Evolutionary conservation across 2,113 vertebrate species (phyloP).

Genomic region (Danio rerio): GRCz12tu NC_133188.1:30310001-30310500

Average conservation of each 20-base stretch:
- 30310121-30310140: conserved; percentile 48
- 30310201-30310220: conserved; percentile 29
- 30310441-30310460: too few species aligned
- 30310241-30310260: not conserved
- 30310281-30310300: not conserved
- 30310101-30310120: conserved; percentile 55
- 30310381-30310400: not conserved
- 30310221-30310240: not conserved
- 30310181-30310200: conserved; percentile 27
- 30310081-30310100: conserved; percentile 55
- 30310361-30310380: not conserved
- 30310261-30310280: not conserved
- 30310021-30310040: conserved; percentile 24
- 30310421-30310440: not conserved
- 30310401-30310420: not conserved
- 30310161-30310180: conserved; percentile 51
- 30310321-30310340: not conserved
- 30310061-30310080: conserved; percentile 51
- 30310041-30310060: conserved; percentile 28
- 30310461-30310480: too few species aligned
- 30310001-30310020: conserved; percentile 20
- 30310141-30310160: conserved; percentile 33
- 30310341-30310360: not conserved
- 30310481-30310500: too few species aligned
- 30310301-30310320: not conserved